Evolutionary conservation across 2,888 invertebrate genomes (phyloP).

Genomic region (Drosophila prolongata): DNA sequence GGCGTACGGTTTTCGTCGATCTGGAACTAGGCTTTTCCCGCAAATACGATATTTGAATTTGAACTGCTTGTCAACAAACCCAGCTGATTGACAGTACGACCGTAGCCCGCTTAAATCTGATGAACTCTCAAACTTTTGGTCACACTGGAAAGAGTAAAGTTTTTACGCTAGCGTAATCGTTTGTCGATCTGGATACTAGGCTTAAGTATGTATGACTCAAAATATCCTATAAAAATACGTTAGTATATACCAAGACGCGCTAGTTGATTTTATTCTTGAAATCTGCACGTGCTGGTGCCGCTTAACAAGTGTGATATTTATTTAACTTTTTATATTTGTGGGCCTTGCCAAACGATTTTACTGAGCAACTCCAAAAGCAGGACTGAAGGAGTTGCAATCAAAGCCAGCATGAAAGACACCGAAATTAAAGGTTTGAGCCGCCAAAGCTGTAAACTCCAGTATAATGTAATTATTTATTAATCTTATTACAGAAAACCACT

Average conservation of each 20-base stretch:
- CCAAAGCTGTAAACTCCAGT: not conserved
- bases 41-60: too few relatives aligned
- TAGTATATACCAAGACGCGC: constrained; percentile 6
- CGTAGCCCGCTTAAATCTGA: too few relatives aligned
- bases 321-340: not conserved
- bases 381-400: not conserved
- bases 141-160: too few relatives aligned
- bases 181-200: too few relatives aligned
- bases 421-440: constrained; percentile 7
- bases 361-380: not conserved
- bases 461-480: too few relatives aligned
- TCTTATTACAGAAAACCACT: not conserved
- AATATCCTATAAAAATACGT: constrained; percentile 4
- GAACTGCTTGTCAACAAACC: too few relatives aligned
- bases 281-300: constrained; percentile 34
- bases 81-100: too few relatives aligned
- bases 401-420: constrained; percentile 29
- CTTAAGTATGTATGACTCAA: too few relatives aligned
- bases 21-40: too few relatives aligned
- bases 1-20: too few relatives aligned
- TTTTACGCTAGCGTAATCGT: too few relatives aligned
- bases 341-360: not conserved
- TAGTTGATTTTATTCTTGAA: constrained; percentile 14
- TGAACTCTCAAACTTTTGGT: too few relatives aligned
- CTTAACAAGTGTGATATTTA: constrained; percentile 8